Evolutionary conservation across 1,140 invertebrate genomes (phyloP).

Genomic region (Stegodyphus dumicola): DNA sequence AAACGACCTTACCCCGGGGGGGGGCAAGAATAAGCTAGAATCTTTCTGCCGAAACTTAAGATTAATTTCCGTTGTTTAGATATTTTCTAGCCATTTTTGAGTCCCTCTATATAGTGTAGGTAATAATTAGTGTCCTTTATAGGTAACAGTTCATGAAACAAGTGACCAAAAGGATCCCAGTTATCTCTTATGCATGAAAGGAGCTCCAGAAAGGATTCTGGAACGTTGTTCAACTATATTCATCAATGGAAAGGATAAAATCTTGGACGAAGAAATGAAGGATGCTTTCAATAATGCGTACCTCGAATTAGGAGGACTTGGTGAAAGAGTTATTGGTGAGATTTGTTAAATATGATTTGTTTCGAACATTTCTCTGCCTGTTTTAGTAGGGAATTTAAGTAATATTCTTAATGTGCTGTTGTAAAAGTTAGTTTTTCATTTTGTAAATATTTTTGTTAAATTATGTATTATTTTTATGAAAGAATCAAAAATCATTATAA

Average conservation of each 20-base stretch:
- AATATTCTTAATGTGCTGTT: no score
- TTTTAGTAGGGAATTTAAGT: no score
- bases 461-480: no score
- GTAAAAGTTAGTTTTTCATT: no score
- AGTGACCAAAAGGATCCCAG: conserved; percentile 68
- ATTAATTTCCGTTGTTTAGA: background rate
- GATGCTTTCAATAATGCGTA: conserved; percentile 98
- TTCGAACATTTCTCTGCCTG: no score
- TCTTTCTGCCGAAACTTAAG: background rate
- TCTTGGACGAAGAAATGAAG: conserved; percentile 70
- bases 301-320: conserved; percentile 95
- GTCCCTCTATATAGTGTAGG: no score
- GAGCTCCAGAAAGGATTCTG: conserved; percentile 67
- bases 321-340: conserved; percentile 76
- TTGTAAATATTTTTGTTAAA: no score
- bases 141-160: conserved; percentile 70
- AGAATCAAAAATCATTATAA: no score
- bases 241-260: conserved; percentile 71
- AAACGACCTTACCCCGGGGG: no score
- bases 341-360: background rate
- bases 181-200: conserved; percentile 65
- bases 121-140: background rate
- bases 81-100: background rate
- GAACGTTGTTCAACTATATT: conserved; percentile 71
- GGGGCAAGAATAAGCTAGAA: no score